Conservation (phyloP, 2,888 invertebrate genomes). For the Ypsolopha scabrella region DNA sequence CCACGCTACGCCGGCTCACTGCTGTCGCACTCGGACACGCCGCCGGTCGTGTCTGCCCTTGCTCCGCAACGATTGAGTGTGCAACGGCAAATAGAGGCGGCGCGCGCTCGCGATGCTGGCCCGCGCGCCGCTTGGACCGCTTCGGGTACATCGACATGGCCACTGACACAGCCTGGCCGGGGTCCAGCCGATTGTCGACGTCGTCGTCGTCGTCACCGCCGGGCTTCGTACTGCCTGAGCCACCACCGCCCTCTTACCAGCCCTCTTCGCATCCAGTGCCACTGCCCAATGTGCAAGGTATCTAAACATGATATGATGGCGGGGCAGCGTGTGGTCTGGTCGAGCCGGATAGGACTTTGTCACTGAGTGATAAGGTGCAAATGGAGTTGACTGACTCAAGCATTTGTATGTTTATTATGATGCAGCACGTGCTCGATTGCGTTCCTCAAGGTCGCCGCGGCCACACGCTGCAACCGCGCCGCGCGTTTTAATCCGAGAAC, state of each 20-base stretch:
- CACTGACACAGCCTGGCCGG: conserved; percentile 20
- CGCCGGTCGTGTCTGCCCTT: conserved; percentile 41
- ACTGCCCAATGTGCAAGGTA: too few species aligned
- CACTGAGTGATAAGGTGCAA: too few species aligned
- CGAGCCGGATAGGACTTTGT: too few species aligned
- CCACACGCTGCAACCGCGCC: too few species aligned
- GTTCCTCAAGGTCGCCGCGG: too few species aligned
- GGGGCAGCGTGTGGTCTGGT: too few species aligned
- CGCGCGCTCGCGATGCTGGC: conserved; percentile 33
- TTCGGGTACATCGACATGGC: conserved; percentile 72
- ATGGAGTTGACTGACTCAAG: too few species aligned
- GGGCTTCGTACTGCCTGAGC: neutral
- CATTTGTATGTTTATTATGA: too few species aligned
- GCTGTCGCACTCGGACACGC: conserved; percentile 49
- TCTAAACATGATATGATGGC: too few species aligned
- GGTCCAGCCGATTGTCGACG: neutral
- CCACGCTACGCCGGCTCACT: conserved; percentile 36
- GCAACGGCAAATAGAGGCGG: conserved; percentile 35
- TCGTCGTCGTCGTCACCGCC: neutral
- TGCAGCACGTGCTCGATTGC: too few species aligned
- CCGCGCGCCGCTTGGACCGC: conserved; percentile 46
- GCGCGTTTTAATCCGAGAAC: too few species aligned
- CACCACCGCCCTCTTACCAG: neutral
- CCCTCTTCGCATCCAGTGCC: neutral
- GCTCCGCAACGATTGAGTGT: conserved; percentile 35